These are phyloP conservation scores for Laodelphax striatellus DNA, from an alignment of 1,140 invertebrate species.

Conservation along the genomic window DNA sequence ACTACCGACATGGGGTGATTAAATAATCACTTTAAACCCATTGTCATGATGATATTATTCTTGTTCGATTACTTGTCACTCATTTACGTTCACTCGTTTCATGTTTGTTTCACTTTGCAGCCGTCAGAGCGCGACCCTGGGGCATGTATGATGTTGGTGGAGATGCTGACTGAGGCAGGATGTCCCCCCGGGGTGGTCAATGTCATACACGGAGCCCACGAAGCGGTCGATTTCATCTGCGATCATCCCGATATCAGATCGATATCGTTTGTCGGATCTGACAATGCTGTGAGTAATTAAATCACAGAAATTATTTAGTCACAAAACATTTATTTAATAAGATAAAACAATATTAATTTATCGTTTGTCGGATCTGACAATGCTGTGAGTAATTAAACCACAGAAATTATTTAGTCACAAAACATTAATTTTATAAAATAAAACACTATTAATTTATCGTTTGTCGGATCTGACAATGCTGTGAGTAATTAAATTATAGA, in stretches of 20 bases:
- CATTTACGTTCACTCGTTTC: not conserved
- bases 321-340: too few species aligned
- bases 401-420: too few species aligned
- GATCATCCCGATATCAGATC: constrained; percentile 92
- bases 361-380: constrained; percentile 97
- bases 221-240: constrained; percentile 94
- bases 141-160: constrained; percentile 87
- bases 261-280: constrained; percentile 97
- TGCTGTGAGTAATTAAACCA: constrained; percentile 48
- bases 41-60: not conserved
- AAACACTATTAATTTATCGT: too few species aligned
- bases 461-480: constrained; percentile 93
- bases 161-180: constrained; percentile 80
- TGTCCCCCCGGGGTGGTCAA: constrained; percentile 90
- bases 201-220: constrained; percentile 90
- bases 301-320: too few species aligned
- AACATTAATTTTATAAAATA: too few species aligned
- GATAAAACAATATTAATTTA: too few species aligned
- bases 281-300: constrained; percentile 61
- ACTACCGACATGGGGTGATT: too few species aligned
- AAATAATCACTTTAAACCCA: too few species aligned
- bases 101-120: constrained; percentile 35
- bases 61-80: not conserved
- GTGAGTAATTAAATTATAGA: constrained; percentile 39
- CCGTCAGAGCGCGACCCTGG: constrained; percentile 97